Base-by-base conservation (phyloP, 2,888 invertebrate species). In the Leucophenga maculata region DNA sequence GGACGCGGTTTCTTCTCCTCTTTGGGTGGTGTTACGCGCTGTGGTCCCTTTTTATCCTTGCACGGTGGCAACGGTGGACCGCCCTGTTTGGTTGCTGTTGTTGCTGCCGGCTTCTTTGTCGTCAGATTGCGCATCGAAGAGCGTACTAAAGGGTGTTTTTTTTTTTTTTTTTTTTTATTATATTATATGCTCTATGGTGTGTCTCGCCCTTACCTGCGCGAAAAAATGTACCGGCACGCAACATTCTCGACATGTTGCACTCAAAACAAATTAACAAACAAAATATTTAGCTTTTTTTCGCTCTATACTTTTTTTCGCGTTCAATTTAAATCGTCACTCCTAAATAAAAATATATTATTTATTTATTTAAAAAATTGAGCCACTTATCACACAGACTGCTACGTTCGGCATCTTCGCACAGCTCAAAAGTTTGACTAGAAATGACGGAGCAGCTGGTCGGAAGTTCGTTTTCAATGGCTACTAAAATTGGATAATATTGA, bases 231-330 rank as follows among this genome's bases (percentile, higher is more conserved):
- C 1, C 39, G 3, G 8, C 39, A 39, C 8, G 39, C 39, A 39
- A 39, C 39, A 39, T 39, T 11, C 39, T 3, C 39, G 39, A 39
- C 39, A 39, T 39, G 39, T 11, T 39, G 39, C 39, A 39, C 39
- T 39, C 39, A 39, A 39, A 39, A 18, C 50, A 16, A 50, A 13
- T 13, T n/a, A 78, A 67, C 59, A 76, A 65, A 66, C 72, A 65
- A 3, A 77, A 78, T 78, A 78, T 78, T 52, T 67, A 50, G 6
- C 9, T 31, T 14, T 65, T 67, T 18, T 57, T 18, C 57, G 39
- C 46, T n/a, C 59, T 16, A 50, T 22, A 60, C 16, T 32, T 18
- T 44, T n/a, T 32, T 6, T 64, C 14, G 46, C 62, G 46, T 48
- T 14, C 20, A 64, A 64, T 64, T 64, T 64, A 16, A 48, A 14